Conservation (phyloP, 1,140 invertebrate genomes). For the Mercenaria mercenaria region DNA sequence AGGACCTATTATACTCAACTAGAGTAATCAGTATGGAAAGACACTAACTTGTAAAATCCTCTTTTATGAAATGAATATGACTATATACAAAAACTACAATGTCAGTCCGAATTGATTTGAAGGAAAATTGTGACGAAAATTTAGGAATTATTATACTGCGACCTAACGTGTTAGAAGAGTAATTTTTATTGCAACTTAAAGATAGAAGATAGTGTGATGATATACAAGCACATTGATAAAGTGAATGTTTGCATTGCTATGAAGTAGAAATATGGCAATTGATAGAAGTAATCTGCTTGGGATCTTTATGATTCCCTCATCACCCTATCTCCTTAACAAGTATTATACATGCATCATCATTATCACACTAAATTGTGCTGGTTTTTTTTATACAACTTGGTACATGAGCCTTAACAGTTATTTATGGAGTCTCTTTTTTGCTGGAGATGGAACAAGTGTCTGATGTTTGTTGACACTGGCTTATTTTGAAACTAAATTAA, state of each 20-base stretch:
- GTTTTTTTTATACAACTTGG: slow-evolving; percentile 12
- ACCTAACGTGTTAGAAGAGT: no score
- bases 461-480: no score
- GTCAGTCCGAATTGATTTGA: no score
- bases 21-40: no score
- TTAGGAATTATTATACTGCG: no score
- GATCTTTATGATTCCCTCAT: slow-evolving; percentile 12
- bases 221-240: slow-evolving; percentile 56
- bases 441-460: no score
- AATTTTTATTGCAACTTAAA: slow-evolving; percentile 41
- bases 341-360: not conserved
- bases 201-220: slow-evolving; percentile 58
- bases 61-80: no score
- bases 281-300: slow-evolving; percentile 28
- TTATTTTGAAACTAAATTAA: no score
- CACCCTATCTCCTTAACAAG: slow-evolving; percentile 26
- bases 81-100: no score
- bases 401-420: not conserved
- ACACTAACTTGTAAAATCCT: no score
- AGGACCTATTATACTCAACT: no score
- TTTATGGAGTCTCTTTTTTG: not conserved
- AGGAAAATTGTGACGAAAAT: no score
- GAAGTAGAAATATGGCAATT: slow-evolving; percentile 10
- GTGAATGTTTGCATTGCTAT: slow-evolving; percentile 36
- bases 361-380: not conserved